Evolutionary conservation across 2,888 invertebrate species (phyloP).

Genomic region (Smittia sp.): DNA sequence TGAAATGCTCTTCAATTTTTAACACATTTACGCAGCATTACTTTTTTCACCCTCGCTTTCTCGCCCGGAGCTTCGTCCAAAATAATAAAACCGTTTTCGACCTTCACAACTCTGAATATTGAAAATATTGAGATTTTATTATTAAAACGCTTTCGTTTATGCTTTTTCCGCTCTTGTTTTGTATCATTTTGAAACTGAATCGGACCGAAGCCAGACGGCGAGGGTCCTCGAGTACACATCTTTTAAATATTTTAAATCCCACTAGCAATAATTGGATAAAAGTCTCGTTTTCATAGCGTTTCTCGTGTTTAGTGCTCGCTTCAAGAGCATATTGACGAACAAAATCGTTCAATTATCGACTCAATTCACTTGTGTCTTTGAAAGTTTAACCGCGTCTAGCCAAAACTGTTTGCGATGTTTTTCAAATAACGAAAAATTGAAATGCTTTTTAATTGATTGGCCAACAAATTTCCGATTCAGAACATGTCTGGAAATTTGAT

Average conservation of each 20-base stretch:
- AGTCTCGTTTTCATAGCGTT: conserved; percentile 11
- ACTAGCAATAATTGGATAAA: conserved; percentile 26
- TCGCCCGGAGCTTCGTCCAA: neutral
- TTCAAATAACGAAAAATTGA: neutral
- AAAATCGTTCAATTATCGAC: neutral
- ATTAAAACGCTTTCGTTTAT: conserved; percentile 10
- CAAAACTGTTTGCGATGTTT: neutral
- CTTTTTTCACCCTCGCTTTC: neutral
- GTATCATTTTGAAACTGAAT: neutral
- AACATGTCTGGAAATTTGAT: neutral
- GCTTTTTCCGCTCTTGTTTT: neutral
- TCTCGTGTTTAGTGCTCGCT: neutral
- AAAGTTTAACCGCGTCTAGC: neutral
- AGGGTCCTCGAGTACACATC: conserved; percentile 11
- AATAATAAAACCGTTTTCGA: conserved; percentile 7
- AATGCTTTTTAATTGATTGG: neutral
- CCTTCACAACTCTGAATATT: conserved; percentile 10
- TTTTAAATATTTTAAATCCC: conserved; percentile 22
- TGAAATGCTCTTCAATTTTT: conserved; percentile 19
- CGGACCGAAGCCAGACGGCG: neutral
- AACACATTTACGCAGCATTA: conserved; percentile 14
- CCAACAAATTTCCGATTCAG: neutral
- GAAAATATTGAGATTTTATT: conserved; percentile 32
- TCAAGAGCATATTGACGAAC: neutral
- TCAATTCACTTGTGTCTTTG: conserved; percentile 7